Evolutionary conservation across 2,113 vertebrate species (phyloP), one percentile per base, ranked within the genome.

Genomic region (Erinaceus europaeus): DNA sequence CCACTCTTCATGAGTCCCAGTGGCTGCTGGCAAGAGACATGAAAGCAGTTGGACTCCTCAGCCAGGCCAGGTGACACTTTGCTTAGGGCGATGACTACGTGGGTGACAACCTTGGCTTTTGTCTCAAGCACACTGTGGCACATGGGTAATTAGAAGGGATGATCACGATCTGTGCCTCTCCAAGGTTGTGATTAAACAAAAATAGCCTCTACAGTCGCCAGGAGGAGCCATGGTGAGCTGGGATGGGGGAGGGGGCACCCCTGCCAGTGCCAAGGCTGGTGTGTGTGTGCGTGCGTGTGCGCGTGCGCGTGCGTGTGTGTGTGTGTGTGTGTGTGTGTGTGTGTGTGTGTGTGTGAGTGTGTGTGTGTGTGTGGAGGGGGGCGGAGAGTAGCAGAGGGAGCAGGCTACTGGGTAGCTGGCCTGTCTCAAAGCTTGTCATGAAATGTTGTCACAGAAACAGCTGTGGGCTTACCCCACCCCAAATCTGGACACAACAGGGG

Each of bases 131-230:
- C 71, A 42, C 73, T 38, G 27, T 79, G 84, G 84, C 17, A n/a
- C 69, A 18, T 77, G 6, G 29, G 65, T 79, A 86, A 93, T 93
- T 75, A 93, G 89, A 91, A 71, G 89, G 86, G 71, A 50, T 71
- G 80, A 86, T 81, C 76, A 59, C 1, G 2, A 71, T 84, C 5
- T 52, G 77, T 91, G 89, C 84, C 83, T 93, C 83, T 46, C 69
- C 77, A 90, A 91, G 90, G 92, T 61, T 91, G 69, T 93, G 89
- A 94, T 94, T 93, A 93, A 89, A 69, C 92, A 89, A 89, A 90
- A 82, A 87, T 84, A 91, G 90, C 81, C 77, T 93, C 81, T n/a
- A 23, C 84, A 15, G 61, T 53, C 0, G 23, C 55, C 38, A 72
- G 69, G 82, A 68, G 64, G 72, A 85, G 62, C 36, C 36, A 1